phyloP scores from a whole-genome alignment of 1,140 invertebrate genomes.

The Anagrus nilaparvatae region DNA sequence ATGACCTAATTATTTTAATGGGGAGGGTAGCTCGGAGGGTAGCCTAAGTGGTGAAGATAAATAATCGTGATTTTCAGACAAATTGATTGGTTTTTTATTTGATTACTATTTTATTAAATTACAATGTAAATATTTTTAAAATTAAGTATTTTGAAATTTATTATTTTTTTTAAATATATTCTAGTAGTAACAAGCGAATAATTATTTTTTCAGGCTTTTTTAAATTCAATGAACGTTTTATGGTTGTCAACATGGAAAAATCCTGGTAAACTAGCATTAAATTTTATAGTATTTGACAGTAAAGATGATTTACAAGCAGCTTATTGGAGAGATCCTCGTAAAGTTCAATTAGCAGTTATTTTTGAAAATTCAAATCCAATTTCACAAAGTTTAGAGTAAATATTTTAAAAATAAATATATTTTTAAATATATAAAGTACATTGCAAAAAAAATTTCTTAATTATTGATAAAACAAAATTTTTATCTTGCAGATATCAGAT shows the following conservation, averaged over 20 bases:
- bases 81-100: neutral
- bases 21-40: no score
- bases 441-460: neutral
- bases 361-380: slow-evolving; percentile 50
- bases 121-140: neutral
- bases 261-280: slow-evolving; percentile 45
- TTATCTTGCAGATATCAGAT: slow-evolving; percentile 52
- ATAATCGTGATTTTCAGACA: no score
- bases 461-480: slow-evolving; percentile 5
- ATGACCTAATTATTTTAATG: no score
- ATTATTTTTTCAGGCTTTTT: slow-evolving; percentile 43
- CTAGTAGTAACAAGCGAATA: neutral
- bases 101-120: neutral
- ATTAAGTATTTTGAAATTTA: neutral
- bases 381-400: slow-evolving; percentile 37
- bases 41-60: no score
- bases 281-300: slow-evolving; percentile 53
- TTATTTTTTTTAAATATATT: neutral
- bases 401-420: neutral
- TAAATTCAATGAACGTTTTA: slow-evolving; percentile 51
- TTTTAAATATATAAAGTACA: neutral
- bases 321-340: slow-evolving; percentile 54
- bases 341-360: slow-evolving; percentile 57
- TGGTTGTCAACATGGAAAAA: slow-evolving; percentile 44
- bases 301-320: slow-evolving; percentile 57